Conservation (phyloP, 2,888 invertebrate genomes). For the Mycalesis mineus region DNA sequence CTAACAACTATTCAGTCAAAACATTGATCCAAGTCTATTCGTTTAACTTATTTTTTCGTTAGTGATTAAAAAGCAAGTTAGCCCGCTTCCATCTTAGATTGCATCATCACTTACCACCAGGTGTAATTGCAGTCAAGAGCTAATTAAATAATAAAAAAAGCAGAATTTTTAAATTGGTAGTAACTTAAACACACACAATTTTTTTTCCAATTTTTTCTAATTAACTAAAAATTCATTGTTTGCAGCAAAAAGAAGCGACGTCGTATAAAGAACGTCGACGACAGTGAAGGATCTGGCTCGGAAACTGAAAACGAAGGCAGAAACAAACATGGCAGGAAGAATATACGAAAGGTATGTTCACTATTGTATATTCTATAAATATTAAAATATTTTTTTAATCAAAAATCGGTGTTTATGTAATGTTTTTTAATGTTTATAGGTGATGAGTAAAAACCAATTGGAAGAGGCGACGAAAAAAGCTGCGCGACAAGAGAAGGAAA, state of each 20-base stretch:
- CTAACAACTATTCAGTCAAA: too few species aligned
- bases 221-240: conserved; percentile 14
- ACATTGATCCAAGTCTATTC: too few species aligned
- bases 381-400: too few species aligned
- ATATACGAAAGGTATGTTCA: conserved; percentile 63
- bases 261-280: conserved; percentile 62
- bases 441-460: conserved; percentile 80
- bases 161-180: too few species aligned
- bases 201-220: too few species aligned
- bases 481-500: conserved; percentile 92
- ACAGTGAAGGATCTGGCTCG: conserved; percentile 65
- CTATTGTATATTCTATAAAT: background rate
- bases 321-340: conserved; percentile 72
- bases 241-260: conserved; percentile 70
- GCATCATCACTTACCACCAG: too few species aligned
- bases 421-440: conserved; percentile 51
- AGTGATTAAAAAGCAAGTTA: too few species aligned
- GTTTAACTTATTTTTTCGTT: too few species aligned
- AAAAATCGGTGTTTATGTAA: background rate
- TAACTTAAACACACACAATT: too few species aligned
- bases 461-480: conserved; percentile 92
- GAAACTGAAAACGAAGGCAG: conserved; percentile 68
- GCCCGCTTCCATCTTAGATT: too few species aligned
- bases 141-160: too few species aligned
- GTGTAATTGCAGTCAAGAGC: too few species aligned